A percentile compares a stretch with the other conserved stretches of the same genome.
phyloP scores from a whole-genome alignment of 2,888 invertebrate genomes.

The Pasiphila rectangulata region DNA sequence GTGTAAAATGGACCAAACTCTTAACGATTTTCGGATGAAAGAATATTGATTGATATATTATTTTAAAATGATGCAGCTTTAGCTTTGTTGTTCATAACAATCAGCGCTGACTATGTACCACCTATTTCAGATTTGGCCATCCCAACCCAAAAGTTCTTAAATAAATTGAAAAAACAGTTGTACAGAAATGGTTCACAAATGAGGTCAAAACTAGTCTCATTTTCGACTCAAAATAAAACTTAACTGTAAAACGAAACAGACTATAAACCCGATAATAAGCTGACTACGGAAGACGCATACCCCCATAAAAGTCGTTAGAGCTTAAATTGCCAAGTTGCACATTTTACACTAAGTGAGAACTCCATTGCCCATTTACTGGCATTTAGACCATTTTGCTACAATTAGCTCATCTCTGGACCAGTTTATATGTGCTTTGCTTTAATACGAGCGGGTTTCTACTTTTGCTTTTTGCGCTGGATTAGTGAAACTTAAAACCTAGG shows the following conservation, averaged over 20 bases:
- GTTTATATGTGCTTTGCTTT: constrained; percentile 24
- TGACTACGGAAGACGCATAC: constrained; percentile 43
- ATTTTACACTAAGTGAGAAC: constrained; percentile 41
- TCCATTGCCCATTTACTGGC: constrained; percentile 40
- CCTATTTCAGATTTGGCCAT: too few species aligned
- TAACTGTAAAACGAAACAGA: constrained; percentile 10
- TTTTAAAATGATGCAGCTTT: too few species aligned
- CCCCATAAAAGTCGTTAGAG: constrained; percentile 53
- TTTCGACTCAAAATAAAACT: constrained; percentile 29
- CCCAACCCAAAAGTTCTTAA: too few species aligned
- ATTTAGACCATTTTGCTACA: constrained; percentile 46
- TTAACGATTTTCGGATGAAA: too few species aligned
- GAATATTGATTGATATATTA: too few species aligned
- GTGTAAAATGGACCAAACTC: too few species aligned
- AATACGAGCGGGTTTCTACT: constrained; percentile 17
- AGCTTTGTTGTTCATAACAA: too few species aligned
- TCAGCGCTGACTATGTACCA: too few species aligned
- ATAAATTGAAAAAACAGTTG: too few species aligned
- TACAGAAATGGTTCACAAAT: too few species aligned
- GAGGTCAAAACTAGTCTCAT: too few species aligned
- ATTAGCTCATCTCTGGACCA: constrained; percentile 39
- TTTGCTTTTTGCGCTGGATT: constrained; percentile 19
- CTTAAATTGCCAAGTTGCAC: constrained; percentile 47
- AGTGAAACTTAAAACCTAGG: constrained; percentile 6
- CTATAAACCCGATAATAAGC: constrained; percentile 31